Conservation (phyloP, 2,888 invertebrate genomes). For the Nezara viridula region DNA sequence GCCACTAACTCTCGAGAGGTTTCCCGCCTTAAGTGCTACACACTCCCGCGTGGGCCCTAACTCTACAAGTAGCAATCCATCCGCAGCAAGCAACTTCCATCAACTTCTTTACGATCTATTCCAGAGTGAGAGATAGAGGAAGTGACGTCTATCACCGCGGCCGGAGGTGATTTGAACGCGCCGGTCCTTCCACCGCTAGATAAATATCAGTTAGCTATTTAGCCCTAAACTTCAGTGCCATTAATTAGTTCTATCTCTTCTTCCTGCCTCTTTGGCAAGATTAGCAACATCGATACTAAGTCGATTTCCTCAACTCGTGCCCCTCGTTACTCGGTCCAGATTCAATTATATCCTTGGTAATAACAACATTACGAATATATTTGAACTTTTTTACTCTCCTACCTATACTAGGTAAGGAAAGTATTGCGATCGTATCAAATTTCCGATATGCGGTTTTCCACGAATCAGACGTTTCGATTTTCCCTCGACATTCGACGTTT, state of each 20-base stretch:
- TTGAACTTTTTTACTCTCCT: too few relatives aligned
- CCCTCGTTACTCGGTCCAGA: too few relatives aligned
- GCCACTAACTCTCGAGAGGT: not conserved
- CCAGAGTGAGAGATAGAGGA: not conserved
- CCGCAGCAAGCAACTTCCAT: constrained; percentile 1
- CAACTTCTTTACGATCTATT: not conserved
- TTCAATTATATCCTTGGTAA: too few relatives aligned
- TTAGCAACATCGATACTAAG: not conserved
- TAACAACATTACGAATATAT: too few relatives aligned
- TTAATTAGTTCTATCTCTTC: not conserved
- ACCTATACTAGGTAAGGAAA: too few relatives aligned
- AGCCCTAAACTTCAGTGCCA: not conserved
- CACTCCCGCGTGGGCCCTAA: not conserved
- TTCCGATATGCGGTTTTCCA: too few relatives aligned
- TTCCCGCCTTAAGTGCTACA: not conserved
- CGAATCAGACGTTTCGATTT: too few relatives aligned
- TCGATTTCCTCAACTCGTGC: not conserved
- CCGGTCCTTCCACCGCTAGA: not conserved
- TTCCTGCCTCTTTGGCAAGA: not conserved
- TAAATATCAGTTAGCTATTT: not conserved
- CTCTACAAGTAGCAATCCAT: not conserved
- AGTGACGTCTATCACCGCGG: not conserved
- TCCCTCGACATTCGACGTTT: too few relatives aligned
- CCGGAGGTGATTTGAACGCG: not conserved
- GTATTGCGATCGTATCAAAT: too few relatives aligned